Percentiles rank a stretch among this genome's conserved stretches.
phyloP scores from a whole-genome alignment of 2,888 invertebrate species.

The Stegophylla sp. region DNA sequence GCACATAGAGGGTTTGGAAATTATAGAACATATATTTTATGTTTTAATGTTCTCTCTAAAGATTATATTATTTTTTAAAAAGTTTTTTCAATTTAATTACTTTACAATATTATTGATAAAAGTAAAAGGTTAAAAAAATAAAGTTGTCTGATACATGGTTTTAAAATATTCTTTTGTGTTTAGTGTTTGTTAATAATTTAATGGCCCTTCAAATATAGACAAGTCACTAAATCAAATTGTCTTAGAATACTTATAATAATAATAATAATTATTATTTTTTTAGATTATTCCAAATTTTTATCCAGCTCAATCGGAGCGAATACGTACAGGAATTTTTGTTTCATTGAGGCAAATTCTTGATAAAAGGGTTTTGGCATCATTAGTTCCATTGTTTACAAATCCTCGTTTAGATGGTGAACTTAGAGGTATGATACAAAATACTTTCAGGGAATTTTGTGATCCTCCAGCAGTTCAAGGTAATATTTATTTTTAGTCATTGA shows the following conservation, averaged over 20 bases:
- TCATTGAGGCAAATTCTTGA: constrained; percentile 86
- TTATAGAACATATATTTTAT: too few species aligned
- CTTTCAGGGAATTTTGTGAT: constrained; percentile 88
- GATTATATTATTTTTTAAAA: too few species aligned
- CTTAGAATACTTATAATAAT: neutral
- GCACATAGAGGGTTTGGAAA: too few species aligned
- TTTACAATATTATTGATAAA: too few species aligned
- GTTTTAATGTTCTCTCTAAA: too few species aligned
- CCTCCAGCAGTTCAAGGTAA: constrained; percentile 68
- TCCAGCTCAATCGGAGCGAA: constrained; percentile 79
- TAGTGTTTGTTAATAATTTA: too few species aligned
- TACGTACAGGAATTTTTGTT: constrained; percentile 80
- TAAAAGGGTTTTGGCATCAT: constrained; percentile 87
- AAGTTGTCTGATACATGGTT: too few species aligned
- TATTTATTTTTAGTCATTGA: constrained; percentile 25
- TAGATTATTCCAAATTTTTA: constrained; percentile 88
- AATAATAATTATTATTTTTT: constrained; percentile 59
- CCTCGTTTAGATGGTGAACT: constrained; percentile 85
- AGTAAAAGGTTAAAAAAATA: too few species aligned
- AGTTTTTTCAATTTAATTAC: too few species aligned
- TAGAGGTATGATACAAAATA: constrained; percentile 82
- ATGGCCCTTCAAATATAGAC: too few species aligned
- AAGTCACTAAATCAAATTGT: too few species aligned
- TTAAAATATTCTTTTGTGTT: too few species aligned
- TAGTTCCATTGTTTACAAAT: constrained; percentile 86